phyloP scores from a whole-genome alignment of 2,797 vertebrate species.

The Acipenser ruthenus region DNA sequence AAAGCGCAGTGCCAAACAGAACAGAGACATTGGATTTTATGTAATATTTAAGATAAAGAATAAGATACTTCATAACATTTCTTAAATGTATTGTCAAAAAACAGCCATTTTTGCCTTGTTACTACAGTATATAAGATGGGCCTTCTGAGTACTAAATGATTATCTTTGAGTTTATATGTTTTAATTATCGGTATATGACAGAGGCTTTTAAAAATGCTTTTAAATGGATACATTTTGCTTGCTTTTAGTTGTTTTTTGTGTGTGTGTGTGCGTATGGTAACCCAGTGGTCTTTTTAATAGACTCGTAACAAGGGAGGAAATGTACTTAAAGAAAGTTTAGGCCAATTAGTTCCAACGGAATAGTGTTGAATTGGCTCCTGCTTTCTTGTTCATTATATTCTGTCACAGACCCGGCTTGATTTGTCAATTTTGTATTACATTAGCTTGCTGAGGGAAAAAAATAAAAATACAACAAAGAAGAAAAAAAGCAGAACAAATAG shows the following conservation, averaged over 20 bases:
- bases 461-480: conserved; percentile 8
- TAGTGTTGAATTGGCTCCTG: conserved; percentile 73
- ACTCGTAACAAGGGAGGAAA: conserved; percentile 76
- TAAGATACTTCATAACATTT: too few relatives aligned
- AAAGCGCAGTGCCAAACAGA: too few relatives aligned
- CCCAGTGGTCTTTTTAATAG: conserved; percentile 77
- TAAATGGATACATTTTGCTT: conserved; percentile 71
- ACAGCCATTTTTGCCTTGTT: too few relatives aligned
- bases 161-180: too few relatives aligned
- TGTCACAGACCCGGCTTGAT: conserved; percentile 81
- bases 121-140: too few relatives aligned
- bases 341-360: conserved; percentile 79
- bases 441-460: conserved; percentile 66
- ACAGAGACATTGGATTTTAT: too few relatives aligned
- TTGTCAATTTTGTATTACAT: conserved; percentile 81
- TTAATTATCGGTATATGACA: not conserved
- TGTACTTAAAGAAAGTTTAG: conserved; percentile 76
- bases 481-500: conserved; percentile 67
- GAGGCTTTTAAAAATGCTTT: conserved; percentile 54
- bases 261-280: conserved; percentile 48
- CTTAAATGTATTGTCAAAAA: too few relatives aligned
- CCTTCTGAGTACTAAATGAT: too few relatives aligned
- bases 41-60: too few relatives aligned
- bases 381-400: conserved; percentile 81
- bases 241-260: conserved; percentile 61